Percentiles rank a stretch among this genome's conserved stretches.
Evolutionary conservation across 2,888 invertebrate genomes (phyloP).

Genomic region (Capitulum mitella): DNA sequence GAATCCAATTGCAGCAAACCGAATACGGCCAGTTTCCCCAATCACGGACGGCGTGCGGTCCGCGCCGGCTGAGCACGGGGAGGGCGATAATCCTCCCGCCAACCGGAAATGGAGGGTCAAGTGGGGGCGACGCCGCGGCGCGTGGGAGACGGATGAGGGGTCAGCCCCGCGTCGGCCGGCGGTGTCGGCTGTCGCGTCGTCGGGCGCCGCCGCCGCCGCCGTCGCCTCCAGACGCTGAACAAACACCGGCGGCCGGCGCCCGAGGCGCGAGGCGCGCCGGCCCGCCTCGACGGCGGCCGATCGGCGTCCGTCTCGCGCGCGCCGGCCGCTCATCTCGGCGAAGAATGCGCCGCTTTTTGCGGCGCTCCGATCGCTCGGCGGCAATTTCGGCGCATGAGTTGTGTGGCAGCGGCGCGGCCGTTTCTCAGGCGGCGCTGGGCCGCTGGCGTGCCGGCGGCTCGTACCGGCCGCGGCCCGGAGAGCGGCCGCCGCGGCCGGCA

Average conservation of each 20-base stretch:
- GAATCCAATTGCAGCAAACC: neutral
- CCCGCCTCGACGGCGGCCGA: no score
- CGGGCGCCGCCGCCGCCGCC: neutral
- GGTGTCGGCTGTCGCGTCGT: neutral
- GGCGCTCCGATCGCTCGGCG: neutral
- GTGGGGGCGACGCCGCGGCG: slow-evolving; percentile 23
- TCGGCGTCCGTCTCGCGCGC: no score
- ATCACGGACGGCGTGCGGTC: neutral
- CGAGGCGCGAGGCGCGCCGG: neutral
- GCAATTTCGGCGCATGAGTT: slow-evolving; percentile 21
- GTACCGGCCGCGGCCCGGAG: neutral
- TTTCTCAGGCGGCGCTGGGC: neutral
- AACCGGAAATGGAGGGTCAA: neutral
- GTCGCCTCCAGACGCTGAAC: neutral
- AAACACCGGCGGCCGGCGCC: neutral
- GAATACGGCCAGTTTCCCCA: neutral
- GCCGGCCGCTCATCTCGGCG: neutral
- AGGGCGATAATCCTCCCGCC: neutral
- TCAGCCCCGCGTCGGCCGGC: neutral
- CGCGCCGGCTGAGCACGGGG: neutral
- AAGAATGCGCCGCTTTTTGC: slow-evolving; percentile 18
- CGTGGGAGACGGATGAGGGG: slow-evolving; percentile 27
- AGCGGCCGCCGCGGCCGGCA: neutral
- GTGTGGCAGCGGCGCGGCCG: slow-evolving; percentile 1
- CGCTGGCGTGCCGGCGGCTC: slow-evolving; percentile 15